Percentiles rank a stretch among this genome's conserved stretches.
These are phyloP conservation scores for Cichlasoma orientale DNA, from an alignment of 2,797 vertebrate genomes.

Conservation along the genomic window DNA sequence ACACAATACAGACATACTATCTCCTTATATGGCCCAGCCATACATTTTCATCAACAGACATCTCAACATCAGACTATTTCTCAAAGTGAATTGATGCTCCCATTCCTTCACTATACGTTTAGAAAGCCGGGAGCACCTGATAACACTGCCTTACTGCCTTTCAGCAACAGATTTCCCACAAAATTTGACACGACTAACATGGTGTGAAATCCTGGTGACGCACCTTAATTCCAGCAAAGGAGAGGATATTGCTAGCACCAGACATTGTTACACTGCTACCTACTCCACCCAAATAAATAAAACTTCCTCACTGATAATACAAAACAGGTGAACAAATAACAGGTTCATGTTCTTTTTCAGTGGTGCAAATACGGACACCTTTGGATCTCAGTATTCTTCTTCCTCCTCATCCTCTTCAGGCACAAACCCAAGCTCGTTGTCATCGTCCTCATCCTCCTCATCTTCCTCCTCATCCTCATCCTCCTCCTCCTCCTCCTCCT, in stretches of 20 bases:
- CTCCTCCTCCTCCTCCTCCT: constrained; percentile 70
- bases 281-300: constrained; percentile 70
- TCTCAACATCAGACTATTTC: constrained; percentile 23
- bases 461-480: constrained; percentile 65
- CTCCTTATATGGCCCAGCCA: constrained; percentile 76
- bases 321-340: constrained; percentile 42
- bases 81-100: constrained; percentile 23
- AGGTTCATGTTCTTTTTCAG: constrained; percentile 25
- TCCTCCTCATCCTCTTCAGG: constrained; percentile 78
- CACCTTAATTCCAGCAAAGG: constrained; percentile 40
- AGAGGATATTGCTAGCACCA: constrained; percentile 47
- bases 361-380: constrained; percentile 40
- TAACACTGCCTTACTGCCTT: constrained; percentile 59
- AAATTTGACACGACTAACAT: constrained; percentile 40
- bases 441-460: constrained; percentile 70
- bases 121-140: constrained; percentile 61
- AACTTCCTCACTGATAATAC: constrained; percentile 45
- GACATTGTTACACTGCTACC: constrained; percentile 47
- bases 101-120: constrained; percentile 43
- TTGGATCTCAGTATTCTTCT: constrained; percentile 73
- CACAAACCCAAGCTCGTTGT: constrained; percentile 70
- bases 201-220: constrained; percentile 35
- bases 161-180: constrained; percentile 51
- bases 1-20: constrained; percentile 47
- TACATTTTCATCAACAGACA: constrained; percentile 56